phyloP scores from a whole-genome alignment of 2,113 vertebrate genomes.

The Salvelinus alpinus region DNA sequence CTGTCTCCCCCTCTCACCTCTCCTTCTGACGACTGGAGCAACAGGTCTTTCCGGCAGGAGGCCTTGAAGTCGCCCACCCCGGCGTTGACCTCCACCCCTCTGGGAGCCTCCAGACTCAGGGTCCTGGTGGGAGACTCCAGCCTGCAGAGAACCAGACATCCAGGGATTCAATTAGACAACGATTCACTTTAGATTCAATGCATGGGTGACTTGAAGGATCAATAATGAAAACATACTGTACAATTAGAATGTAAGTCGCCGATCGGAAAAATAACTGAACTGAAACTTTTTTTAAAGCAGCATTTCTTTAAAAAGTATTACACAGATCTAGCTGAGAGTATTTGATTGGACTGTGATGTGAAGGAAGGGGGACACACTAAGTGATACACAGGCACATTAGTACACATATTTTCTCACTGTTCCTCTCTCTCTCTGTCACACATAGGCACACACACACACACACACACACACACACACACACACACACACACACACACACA shows the following conservation, averaged over 20 bases:
- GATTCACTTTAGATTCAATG: too few relatives aligned
- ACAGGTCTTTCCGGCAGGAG: conserved; percentile 91
- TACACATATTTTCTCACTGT: not conserved
- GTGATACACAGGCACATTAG: not conserved
- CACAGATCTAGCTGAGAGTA: too few relatives aligned
- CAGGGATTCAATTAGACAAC: too few relatives aligned
- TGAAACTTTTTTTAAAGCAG: too few relatives aligned
- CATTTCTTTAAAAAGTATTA: not conserved
- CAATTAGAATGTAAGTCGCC: too few relatives aligned
- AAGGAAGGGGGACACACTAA: not conserved
- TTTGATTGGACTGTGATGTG: not conserved
- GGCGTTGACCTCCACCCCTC: conserved; percentile 90
- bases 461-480: not conserved
- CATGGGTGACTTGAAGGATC: too few relatives aligned
- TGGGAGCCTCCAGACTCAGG: conserved; percentile 92
- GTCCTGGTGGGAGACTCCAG: conserved; percentile 96
- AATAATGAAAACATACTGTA: too few relatives aligned
- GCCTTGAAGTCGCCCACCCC: conserved; percentile 93
- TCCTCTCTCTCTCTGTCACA: not conserved
- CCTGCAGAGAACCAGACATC: conserved; percentile 69
- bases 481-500: not conserved
- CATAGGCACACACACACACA: not conserved
- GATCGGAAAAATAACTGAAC: too few relatives aligned
- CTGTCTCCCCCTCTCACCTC: conserved; percentile 79
- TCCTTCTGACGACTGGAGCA: conserved; percentile 93